Percentiles rank a stretch among this genome's conserved stretches.
Conservation (phyloP, 64 coral and sea anemone genomes). For the Pocillopora verrucosa region DNA sequence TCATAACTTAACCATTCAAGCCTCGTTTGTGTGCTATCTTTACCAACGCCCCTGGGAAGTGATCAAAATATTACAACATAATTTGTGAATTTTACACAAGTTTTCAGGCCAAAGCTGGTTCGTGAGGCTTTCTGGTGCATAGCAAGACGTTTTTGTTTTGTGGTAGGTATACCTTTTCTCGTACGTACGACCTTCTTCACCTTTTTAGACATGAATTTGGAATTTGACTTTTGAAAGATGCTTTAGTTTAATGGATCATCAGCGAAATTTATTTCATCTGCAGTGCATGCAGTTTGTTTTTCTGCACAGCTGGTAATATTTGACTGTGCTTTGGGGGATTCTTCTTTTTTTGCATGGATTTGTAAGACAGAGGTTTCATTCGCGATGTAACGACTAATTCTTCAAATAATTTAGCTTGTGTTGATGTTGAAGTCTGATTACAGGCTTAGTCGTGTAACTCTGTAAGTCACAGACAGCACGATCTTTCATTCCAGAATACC, state of each 20-base stretch:
- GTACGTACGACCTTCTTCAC: neutral
- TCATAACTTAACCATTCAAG: slow-evolving; percentile 12
- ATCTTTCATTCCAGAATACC: neutral
- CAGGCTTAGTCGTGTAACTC: neutral
- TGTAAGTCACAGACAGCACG: neutral
- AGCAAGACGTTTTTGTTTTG: neutral
- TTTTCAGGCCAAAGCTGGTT: neutral
- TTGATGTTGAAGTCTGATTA: neutral
- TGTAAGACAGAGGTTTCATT: neutral
- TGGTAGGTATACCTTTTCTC: neutral
- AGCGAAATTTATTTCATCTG: neutral
- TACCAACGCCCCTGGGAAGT: slow-evolving; percentile 94
- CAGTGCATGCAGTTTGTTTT: neutral
- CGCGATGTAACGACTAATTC: neutral
- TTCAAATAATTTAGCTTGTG: neutral
- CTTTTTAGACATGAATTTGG: neutral
- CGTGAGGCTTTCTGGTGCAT: neutral
- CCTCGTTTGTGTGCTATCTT: slow-evolving; percentile 37
- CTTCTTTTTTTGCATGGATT: neutral
- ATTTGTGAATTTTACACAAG: slow-evolving; percentile 29
- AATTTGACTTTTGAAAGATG: neutral
- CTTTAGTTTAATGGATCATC: no score
- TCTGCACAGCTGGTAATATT: neutral
- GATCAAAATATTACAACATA: slow-evolving; percentile 25
- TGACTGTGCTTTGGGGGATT: neutral